Conservation (phyloP, 1,140 invertebrate species). For the Tetragonula clypearis region DNA sequence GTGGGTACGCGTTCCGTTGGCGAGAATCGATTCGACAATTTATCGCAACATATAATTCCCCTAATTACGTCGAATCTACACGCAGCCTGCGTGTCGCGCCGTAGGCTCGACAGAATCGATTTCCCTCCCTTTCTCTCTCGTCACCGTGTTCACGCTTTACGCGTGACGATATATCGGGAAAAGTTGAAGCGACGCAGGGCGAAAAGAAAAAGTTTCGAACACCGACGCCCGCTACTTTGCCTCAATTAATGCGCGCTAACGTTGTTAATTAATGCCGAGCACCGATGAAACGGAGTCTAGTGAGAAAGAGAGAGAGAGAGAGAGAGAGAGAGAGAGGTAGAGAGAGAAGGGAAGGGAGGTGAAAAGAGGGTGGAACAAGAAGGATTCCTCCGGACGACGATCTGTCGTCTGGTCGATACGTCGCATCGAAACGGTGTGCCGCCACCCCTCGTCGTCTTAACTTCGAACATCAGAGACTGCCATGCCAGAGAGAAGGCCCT, state of each 20-base stretch:
- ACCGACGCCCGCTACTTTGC: conserved; percentile 56
- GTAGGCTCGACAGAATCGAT: conserved; percentile 32
- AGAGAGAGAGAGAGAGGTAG: conserved; percentile 7
- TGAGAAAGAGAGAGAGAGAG: background rate
- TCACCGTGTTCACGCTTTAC: conserved; percentile 11
- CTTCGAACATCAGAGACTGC: conserved; percentile 67
- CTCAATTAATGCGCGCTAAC: conserved; percentile 72
- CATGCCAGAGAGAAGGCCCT: background rate
- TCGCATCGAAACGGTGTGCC: conserved; percentile 46
- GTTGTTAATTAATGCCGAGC: conserved; percentile 70
- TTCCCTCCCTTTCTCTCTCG: background rate
- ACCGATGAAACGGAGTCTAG: conserved; percentile 25
- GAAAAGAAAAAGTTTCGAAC: conserved; percentile 56
- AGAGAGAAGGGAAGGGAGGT: background rate
- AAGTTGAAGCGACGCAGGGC: conserved; percentile 8
- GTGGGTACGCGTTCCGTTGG: background rate
- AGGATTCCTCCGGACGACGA: conserved; percentile 7
- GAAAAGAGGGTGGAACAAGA: conserved; percentile 26
- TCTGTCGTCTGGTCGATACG: conserved; percentile 24
- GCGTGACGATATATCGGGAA: background rate
- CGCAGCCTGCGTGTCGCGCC: background rate
- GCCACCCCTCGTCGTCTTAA: conserved; percentile 59
- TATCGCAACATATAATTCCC: conserved; percentile 34
- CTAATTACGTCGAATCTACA: conserved; percentile 29
- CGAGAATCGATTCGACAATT: too few relatives aligned